A percentile compares a stretch with the other conserved stretches of the same genome.
Evolutionary conservation across 2,888 invertebrate genomes (phyloP).

Genomic region (Eupeodes luniger): DNA sequence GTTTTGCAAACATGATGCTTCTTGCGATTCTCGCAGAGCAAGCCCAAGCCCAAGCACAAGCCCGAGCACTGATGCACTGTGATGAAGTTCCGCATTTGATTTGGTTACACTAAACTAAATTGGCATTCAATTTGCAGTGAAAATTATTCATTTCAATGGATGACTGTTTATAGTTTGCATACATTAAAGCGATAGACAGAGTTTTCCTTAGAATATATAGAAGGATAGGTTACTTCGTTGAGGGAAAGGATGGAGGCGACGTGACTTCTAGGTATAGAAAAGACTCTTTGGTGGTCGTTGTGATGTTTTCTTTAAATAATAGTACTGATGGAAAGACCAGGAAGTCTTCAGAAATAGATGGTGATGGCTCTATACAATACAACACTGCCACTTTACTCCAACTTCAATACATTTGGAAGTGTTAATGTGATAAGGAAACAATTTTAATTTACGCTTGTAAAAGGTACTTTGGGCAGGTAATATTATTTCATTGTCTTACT

Average conservation of each 20-base stretch:
- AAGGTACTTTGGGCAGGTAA: background rate
- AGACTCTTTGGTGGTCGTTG: conserved; percentile 45
- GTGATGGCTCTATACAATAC: background rate
- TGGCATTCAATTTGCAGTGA: conserved; percentile 68
- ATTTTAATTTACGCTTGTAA: background rate
- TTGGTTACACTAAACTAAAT: conserved; percentile 69
- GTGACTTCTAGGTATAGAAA: no score
- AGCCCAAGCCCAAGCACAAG: no score
- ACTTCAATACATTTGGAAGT: background rate
- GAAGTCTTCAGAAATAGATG: conserved; percentile 35
- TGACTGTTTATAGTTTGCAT: conserved; percentile 14
- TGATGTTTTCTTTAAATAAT: conserved; percentile 12
- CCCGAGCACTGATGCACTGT: background rate
- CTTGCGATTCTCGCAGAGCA: conserved; percentile 6
- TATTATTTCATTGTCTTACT: background rate
- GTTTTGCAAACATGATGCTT: conserved; percentile 56
- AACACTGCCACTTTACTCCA: background rate
- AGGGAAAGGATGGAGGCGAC: no score
- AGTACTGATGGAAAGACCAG: conserved; percentile 40
- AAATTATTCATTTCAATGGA: conserved; percentile 57
- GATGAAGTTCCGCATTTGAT: conserved; percentile 68
- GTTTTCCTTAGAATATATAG: background rate
- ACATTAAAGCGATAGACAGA: background rate
- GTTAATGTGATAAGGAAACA: background rate
- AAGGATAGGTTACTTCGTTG: background rate